A percentile compares a stretch with the other conserved stretches of the same genome.
Evolutionary conservation across 2,888 invertebrate genomes (phyloP).

Genomic region (Conus canariensis): DNA sequence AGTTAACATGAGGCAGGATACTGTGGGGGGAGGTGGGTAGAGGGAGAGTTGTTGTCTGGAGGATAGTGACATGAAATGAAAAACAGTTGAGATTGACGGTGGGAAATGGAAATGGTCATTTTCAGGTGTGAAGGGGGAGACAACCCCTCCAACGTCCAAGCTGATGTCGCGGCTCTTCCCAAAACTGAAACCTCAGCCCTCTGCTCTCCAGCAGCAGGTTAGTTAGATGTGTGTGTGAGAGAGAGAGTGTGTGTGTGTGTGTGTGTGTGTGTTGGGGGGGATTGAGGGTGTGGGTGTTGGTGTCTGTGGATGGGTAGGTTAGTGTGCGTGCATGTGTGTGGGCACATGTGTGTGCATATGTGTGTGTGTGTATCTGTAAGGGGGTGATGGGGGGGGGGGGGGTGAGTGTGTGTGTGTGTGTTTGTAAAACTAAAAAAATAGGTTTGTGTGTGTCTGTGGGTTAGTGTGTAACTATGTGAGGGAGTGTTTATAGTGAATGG

Average conservation of each 20-base stretch:
- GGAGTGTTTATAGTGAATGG: not conserved
- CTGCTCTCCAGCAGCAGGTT: slow-evolving; percentile 55
- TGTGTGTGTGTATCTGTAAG: not conserved
- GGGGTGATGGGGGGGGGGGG: no score
- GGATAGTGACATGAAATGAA: no score
- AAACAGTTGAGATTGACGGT: no score
- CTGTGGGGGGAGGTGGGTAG: no score
- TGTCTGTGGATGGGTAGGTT: not conserved
- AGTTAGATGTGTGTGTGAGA: not conserved
- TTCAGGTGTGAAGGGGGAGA: slow-evolving; percentile 39
- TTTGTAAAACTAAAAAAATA: no score
- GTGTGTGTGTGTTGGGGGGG: not conserved
- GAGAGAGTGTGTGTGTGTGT: not conserved
- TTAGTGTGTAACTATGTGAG: not conserved
- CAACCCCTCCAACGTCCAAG: slow-evolving; percentile 73
- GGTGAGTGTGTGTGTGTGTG: no score
- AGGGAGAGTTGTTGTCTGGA: no score
- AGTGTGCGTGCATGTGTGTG: not conserved
- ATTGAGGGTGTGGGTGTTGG: not conserved
- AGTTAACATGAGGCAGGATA: no score
- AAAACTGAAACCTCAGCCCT: slow-evolving; percentile 65
- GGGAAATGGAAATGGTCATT: not conserved
- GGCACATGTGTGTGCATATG: not conserved
- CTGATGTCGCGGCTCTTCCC: slow-evolving; percentile 75
- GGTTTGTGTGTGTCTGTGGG: not conserved